Evolutionary conservation across 35 echinoderm and acorn worm genomes (phyloP).

Genomic region (Apostichopus parvimensis): DNA sequence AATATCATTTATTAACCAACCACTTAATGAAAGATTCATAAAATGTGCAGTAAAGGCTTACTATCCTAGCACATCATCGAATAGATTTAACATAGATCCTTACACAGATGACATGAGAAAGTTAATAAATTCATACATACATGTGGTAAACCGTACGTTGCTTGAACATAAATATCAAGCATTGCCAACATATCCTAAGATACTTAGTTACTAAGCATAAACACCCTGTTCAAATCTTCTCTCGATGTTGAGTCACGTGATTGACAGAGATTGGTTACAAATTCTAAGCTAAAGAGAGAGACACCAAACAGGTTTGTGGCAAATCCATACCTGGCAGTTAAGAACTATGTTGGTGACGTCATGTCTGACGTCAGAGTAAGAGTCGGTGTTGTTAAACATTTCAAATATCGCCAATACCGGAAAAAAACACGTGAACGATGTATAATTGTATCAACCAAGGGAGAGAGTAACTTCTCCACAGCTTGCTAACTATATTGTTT

Average conservation of each 20-base stretch:
- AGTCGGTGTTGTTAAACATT: too few relatives aligned
- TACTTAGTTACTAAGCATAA: not conserved
- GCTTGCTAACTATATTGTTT: too few relatives aligned
- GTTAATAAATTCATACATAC: not conserved
- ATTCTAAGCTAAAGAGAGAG: too few relatives aligned
- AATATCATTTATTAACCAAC: conserved; percentile 34
- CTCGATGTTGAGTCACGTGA: not conserved
- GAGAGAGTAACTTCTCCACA: too few relatives aligned
- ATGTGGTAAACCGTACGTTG: conserved; percentile 20
- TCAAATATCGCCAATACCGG: too few relatives aligned
- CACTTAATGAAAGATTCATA: not conserved
- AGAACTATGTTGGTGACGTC: too few relatives aligned
- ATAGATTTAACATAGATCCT: conserved; percentile 40
- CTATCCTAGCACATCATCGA: conserved; percentile 3
- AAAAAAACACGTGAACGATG: too few relatives aligned
- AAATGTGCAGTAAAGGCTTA: conserved; percentile 48
- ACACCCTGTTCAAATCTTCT: not conserved
- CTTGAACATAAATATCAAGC: not conserved
- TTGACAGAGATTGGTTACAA: too few relatives aligned
- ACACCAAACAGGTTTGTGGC: too few relatives aligned
- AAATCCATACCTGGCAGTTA: too few relatives aligned
- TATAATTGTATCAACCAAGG: too few relatives aligned
- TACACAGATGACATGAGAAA: conserved; percentile 42
- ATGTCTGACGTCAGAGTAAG: too few relatives aligned
- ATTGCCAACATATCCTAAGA: conserved; percentile 15